A percentile compares a stretch with the other conserved stretches of the same genome.
Evolutionary conservation across 1,140 invertebrate genomes (phyloP).

Genomic region (Drosophila orena): DNA sequence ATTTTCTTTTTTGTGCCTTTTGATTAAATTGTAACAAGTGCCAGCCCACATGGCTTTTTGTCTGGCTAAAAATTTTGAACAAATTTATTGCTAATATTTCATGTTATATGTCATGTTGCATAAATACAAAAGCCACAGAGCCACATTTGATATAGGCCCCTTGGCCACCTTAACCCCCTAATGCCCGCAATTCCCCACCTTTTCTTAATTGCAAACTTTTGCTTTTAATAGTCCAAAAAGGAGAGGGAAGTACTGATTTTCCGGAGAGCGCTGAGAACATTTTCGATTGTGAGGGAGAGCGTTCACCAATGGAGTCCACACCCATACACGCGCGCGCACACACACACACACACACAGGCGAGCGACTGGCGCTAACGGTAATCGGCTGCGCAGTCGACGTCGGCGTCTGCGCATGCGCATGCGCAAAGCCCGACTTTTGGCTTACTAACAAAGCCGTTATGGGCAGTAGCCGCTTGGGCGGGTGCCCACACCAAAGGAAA

Average conservation of each 20-base stretch:
- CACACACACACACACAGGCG: constrained; percentile 10
- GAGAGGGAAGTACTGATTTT: constrained; percentile 16
- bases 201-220: constrained; percentile 80
- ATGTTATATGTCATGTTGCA: constrained; percentile 81
- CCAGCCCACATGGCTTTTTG: constrained; percentile 74
- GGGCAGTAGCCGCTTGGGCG: constrained; percentile 78
- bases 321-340: constrained; percentile 20
- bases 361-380: constrained; percentile 75
- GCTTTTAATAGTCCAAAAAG: constrained; percentile 65
- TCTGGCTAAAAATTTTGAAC: constrained; percentile 54
- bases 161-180: constrained; percentile 17
- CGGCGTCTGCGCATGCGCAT: constrained; percentile 16
- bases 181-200: constrained; percentile 28
- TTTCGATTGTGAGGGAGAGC: constrained; percentile 11
- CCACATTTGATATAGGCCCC: constrained; percentile 64
- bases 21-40: constrained; percentile 83
- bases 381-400: constrained; percentile 62
- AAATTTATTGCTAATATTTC: constrained; percentile 83
- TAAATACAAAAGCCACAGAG: constrained; percentile 76
- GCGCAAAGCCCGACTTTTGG: constrained; percentile 43
- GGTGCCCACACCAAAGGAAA: constrained; percentile 61
- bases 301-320: constrained; percentile 68
- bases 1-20: constrained; percentile 47
- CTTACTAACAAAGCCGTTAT: constrained; percentile 83
- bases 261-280: constrained; percentile 31